Base-by-base conservation (phyloP, 2,888 invertebrate genomes). In the Tinea trinotella region DNA sequence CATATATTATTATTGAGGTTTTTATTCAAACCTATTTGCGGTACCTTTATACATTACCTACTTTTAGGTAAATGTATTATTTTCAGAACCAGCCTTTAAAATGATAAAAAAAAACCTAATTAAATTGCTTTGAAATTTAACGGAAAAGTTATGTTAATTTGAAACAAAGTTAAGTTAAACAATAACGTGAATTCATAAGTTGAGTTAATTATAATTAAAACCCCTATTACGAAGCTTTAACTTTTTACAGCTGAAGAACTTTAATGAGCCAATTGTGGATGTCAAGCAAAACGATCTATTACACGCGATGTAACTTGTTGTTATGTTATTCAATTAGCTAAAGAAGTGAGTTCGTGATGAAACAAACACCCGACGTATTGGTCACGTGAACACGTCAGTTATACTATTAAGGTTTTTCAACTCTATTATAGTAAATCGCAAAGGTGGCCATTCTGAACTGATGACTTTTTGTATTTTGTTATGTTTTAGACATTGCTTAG, bases 241-340 rank as follows among this genome's bases (percentile, higher is more conserved):
- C 44, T 49, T 49, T 49, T 49, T 49, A 58, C 56, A 60, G 58
- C 58, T 55, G 52, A 66, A 67, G 66, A 67, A 72, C 65, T 71
- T 73, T 74, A 77, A 76, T 74, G 69, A 71, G 64, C 62, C 64
- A 68, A 67, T 71, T 69, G 60, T 64, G 63, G 54, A 56, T 54
- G 56, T 56, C 67, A 67, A 64, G 67, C 67, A 49, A 57, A 56
- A 56, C 58, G 55, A 61, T 60, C 61, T 57, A 61, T 63, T 61
- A 62, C 62, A 61, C 59, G 62, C 61, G 64, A 64, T 66, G 65
- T 64, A 56, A 56, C 54, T 49, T 22, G 56, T 53, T 54, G 62
- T 65, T 63, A 60, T 63, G 65, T 62, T 64, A 63, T 70, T 71
- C 67, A 71, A 71, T 73, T 73, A 70, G 63, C 59, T 7, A 20